These are phyloP conservation scores for Diorhabda carinulata DNA, from an alignment of 1,140 invertebrate genomes.

Conservation along the genomic window DNA sequence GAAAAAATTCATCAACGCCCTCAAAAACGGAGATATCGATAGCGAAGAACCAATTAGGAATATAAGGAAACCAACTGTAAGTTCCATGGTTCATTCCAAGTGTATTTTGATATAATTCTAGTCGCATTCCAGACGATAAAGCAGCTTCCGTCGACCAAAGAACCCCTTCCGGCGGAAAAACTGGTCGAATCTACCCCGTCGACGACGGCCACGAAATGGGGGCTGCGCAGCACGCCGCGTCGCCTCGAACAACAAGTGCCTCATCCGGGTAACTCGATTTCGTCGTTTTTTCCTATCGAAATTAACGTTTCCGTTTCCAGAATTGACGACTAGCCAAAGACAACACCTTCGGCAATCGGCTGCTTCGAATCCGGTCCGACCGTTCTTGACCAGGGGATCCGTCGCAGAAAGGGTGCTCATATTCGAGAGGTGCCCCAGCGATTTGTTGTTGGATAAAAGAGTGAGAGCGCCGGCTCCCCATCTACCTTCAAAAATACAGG, in stretches of 20 bases:
- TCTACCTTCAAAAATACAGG: conserved; percentile 62
- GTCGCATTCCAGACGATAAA: neutral
- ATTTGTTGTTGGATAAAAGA: conserved; percentile 66
- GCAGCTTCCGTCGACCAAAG: conserved; percentile 14
- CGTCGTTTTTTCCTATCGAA: neutral
- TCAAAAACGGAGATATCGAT: conserved; percentile 70
- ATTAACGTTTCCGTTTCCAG: conserved; percentile 28
- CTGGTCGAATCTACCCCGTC: conserved; percentile 34
- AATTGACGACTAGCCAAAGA: conserved; percentile 62
- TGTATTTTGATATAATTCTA: no score
- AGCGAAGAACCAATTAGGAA: conserved; percentile 51
- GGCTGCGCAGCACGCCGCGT: conserved; percentile 41
- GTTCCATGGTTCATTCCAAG: neutral
- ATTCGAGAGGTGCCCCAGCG: conserved; percentile 86
- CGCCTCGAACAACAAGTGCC: conserved; percentile 48
- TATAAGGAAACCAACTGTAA: conserved; percentile 1
- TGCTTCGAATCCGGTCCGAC: conserved; percentile 64
- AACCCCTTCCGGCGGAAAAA: conserved; percentile 34
- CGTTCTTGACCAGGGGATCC: conserved; percentile 82
- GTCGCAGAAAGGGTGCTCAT: conserved; percentile 88
- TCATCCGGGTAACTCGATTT: conserved; percentile 3
- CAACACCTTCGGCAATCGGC: conserved; percentile 56
- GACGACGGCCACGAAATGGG: conserved; percentile 44
- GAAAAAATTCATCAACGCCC: conserved; percentile 70
- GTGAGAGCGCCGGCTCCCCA: conserved; percentile 55